Base-by-base conservation (phyloP, 1,140 invertebrate species). In the Cotesia chilonis region DNA sequence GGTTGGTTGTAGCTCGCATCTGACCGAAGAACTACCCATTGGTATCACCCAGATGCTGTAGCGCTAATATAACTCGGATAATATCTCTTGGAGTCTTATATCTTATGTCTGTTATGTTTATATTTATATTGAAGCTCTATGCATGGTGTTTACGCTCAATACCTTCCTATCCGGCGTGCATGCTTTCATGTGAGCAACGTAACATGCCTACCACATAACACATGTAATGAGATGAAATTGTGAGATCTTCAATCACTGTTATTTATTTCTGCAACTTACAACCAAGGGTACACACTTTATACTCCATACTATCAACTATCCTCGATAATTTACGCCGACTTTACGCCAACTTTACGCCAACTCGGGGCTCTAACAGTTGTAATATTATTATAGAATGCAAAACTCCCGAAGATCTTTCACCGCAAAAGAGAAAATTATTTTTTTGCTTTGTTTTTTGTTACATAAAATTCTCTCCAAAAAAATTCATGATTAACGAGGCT, bases 231-330 rank as follows among this genome's bases (percentile, higher is more conserved):
- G 28, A 28, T 28, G 28, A 28, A 28, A 28, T 28, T 65, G 38
- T 68, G 17, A 68, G 66, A 59, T 55, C 66, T 54, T 41, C 28
- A 68, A 68, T 68, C 66, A 68, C 66, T 68, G 66, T 68, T 68
- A 68, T 68, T 68, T 20, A 14, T 28, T 52, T 12, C 12, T 64
- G 35, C 14, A 17, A 64, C 17, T 35, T 35, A 60, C 35, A 36
- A 17, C 54, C 12, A 28, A 28, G 28, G 28, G 28, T 28, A 28
- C 28, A 28, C 28, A 2, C 28, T 28, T 28, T 28, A 28, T 28
- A 28, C 28, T 28, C 28, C 28, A 28, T 28, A 28, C 28, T 28
- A 28, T 28, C 28, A 28, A 28, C 28, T 28, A 28, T 28, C 28
- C 28, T 28, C 28, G 28, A 28, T 28, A 28, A 28, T 28, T 28